These are phyloP conservation scores for Epinephelus coioides DNA, from an alignment of 2,797 vertebrate genomes.

Conservation along the genomic window DNA sequence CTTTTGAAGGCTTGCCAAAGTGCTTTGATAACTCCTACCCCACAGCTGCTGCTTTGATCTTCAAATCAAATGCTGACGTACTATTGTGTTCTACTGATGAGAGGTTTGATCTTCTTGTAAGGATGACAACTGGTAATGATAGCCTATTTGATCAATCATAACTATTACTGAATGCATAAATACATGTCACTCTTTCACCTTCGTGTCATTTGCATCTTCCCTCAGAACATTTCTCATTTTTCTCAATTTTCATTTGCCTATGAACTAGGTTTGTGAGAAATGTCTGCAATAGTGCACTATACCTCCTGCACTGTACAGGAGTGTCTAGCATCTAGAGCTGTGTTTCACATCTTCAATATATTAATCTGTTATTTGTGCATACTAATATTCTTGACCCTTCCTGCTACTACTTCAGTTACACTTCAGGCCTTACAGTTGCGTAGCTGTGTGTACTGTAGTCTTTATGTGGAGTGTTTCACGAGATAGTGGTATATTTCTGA, in stretches of 20 bases:
- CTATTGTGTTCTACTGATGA: slow-evolving; percentile 29
- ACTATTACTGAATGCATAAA: background rate
- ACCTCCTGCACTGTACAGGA: background rate
- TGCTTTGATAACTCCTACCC: slow-evolving; percentile 43
- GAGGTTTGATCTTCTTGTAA: slow-evolving; percentile 26
- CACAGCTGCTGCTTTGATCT: slow-evolving; percentile 43
- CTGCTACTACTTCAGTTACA: background rate
- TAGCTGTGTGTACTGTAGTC: background rate
- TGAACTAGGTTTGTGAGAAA: background rate
- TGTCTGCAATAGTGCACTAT: background rate
- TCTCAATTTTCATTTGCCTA: background rate
- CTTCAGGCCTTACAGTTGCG: background rate
- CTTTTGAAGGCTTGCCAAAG: slow-evolving; percentile 48
- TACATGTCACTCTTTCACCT: background rate
- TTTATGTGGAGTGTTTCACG: background rate
- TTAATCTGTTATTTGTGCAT: background rate
- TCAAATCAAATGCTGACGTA: slow-evolving; percentile 34
- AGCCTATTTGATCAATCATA: background rate
- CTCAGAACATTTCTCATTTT: too few relatives aligned
- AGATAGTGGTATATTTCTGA: background rate
- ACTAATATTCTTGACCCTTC: background rate
- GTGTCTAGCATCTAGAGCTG: too few relatives aligned
- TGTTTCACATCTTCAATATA: background rate
- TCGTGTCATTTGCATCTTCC: background rate
- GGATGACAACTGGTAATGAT: background rate